Evolutionary conservation across 2,797 vertebrate species (phyloP).

Genomic region (Heteromormyrus szaboi): DNA sequence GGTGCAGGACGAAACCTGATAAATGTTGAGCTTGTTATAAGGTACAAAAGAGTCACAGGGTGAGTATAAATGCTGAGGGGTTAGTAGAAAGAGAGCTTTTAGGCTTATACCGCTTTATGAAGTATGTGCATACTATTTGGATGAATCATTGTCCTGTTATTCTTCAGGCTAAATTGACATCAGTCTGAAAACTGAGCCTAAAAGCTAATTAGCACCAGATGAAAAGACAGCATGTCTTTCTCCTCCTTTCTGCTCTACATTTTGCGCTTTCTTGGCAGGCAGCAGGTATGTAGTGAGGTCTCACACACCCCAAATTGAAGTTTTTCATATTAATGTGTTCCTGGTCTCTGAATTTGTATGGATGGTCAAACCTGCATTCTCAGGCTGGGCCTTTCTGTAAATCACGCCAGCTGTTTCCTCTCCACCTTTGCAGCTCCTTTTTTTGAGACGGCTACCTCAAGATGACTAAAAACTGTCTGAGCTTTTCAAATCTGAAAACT

Average conservation of each 20-base stretch:
- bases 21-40: neutral
- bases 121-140: neutral
- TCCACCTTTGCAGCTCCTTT: neutral
- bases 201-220: slow-evolving; percentile 19
- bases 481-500: neutral
- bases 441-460: neutral
- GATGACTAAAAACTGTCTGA: neutral
- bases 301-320: slow-evolving; percentile 42
- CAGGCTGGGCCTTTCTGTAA: neutral
- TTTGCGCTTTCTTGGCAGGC: neutral
- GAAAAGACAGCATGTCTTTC: slow-evolving; percentile 10
- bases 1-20: neutral
- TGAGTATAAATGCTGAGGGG: neutral
- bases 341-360: slow-evolving; percentile 2
- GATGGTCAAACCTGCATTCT: neutral
- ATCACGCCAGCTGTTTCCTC: neutral
- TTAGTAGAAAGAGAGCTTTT: neutral
- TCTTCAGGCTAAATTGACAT: neutral
- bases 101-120: neutral
- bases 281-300: slow-evolving; percentile 13
- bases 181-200: neutral
- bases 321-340: slow-evolving; percentile 46
- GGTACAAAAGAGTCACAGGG: neutral
- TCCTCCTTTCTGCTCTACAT: neutral
- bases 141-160: neutral